phyloP scores from a whole-genome alignment of 2,113 vertebrate genomes.

The Nothobranchius kuhntae region DNA sequence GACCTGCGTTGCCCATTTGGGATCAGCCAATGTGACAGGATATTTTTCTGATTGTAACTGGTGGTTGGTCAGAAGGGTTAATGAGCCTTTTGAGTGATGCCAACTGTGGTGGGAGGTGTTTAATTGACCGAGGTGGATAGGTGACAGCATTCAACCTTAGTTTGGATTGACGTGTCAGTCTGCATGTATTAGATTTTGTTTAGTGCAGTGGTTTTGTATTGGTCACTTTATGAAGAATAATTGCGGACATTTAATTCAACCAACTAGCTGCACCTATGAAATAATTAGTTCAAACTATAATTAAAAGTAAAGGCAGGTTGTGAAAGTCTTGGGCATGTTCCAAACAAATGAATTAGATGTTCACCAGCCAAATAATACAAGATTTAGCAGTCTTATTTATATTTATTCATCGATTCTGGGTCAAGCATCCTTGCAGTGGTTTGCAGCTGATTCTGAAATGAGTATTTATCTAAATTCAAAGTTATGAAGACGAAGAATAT shows the following conservation, averaged over 20 bases:
- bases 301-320: too few relatives aligned
- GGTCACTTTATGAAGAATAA: constrained; percentile 53
- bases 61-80: constrained; percentile 84
- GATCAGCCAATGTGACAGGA: constrained; percentile 71
- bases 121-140: constrained; percentile 79
- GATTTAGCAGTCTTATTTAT: constrained; percentile 36
- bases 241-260: constrained; percentile 1
- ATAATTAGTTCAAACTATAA: background rate
- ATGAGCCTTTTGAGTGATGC: constrained; percentile 82
- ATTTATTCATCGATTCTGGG: constrained; percentile 65
- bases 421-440: constrained; percentile 40
- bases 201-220: constrained; percentile 53
- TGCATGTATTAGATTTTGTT: constrained; percentile 69
- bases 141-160: constrained; percentile 76
- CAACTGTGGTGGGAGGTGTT: constrained; percentile 82
- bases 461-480: constrained; percentile 47
- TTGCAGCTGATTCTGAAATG: constrained; percentile 59
- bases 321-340: constrained; percentile 27
- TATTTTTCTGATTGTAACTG: constrained; percentile 71
- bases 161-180: constrained; percentile 68
- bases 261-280: constrained; percentile 1
- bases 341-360: constrained; percentile 48
- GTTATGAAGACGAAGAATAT: constrained; percentile 43
- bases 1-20: constrained; percentile 69
- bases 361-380: constrained; percentile 13